Conservation (phyloP, 1,140 invertebrate species). For the Rhagoletis pomonella region DNA sequence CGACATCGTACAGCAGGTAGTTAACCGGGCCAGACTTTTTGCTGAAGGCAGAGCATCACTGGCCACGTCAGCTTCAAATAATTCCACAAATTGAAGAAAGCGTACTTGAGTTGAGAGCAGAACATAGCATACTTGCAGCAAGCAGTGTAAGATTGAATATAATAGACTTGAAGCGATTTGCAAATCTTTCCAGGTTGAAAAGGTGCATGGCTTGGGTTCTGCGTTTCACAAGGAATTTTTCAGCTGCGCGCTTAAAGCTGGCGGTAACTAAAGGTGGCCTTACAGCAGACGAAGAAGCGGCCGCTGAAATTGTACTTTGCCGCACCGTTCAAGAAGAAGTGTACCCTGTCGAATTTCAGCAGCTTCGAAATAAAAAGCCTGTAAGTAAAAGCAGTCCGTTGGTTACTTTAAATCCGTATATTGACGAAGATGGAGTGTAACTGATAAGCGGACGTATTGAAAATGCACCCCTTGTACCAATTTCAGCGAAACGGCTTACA, state of each 20-base stretch:
- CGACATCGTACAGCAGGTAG: background rate
- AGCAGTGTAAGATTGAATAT: background rate
- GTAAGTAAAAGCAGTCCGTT: conserved; percentile 5
- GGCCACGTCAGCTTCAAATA: background rate
- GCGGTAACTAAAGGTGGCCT: background rate
- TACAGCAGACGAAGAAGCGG: background rate
- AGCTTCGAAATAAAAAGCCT: background rate
- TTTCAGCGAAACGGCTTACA: background rate
- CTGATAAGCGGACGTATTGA: conserved; percentile 27
- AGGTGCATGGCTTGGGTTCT: background rate
- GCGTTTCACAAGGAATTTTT: background rate
- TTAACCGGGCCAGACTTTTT: background rate
- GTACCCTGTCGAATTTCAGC: background rate
- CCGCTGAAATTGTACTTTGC: background rate
- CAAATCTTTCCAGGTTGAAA: background rate
- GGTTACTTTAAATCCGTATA: background rate
- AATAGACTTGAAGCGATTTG: background rate
- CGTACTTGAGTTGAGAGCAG: background rate
- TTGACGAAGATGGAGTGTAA: conserved; percentile 8
- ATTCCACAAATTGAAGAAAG: background rate
- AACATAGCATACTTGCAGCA: background rate
- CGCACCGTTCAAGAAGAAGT: background rate
- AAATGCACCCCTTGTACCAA: background rate
- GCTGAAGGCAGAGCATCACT: background rate
- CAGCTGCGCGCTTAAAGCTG: background rate